phyloP scores from a whole-genome alignment of 2,888 invertebrate species.

The Gandaritis pyraliata region DNA sequence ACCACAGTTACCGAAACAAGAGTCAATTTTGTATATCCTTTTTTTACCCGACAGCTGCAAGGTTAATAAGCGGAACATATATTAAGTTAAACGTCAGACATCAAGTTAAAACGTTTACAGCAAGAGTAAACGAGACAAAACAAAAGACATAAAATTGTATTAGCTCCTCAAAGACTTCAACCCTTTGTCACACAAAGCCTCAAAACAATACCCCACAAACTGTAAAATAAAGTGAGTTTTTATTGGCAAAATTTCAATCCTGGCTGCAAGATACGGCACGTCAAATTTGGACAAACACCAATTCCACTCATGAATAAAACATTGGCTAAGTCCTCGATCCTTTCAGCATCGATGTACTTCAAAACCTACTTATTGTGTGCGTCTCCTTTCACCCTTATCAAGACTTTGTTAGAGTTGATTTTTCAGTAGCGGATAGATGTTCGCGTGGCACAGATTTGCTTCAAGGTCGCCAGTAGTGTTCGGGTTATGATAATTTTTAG shows the following conservation, averaged over 20 bases:
- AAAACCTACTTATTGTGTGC: conserved; percentile 38
- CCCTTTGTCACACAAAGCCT: conserved; percentile 23
- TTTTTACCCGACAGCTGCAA: no score
- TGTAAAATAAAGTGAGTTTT: conserved; percentile 50
- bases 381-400: conserved; percentile 32
- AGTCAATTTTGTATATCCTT: no score
- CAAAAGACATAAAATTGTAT: conserved; percentile 12
- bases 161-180: conserved; percentile 7
- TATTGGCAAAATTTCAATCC: conserved; percentile 62
- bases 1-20: no score
- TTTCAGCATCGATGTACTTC: conserved; percentile 56
- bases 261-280: conserved; percentile 62
- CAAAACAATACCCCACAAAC: conserved; percentile 43
- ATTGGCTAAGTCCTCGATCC: conserved; percentile 57
- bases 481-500: conserved; percentile 66
- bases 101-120: not conserved
- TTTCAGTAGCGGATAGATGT: not conserved
- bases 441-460: conserved; percentile 44
- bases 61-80: no score
- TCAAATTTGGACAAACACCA: conserved; percentile 78
- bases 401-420: conserved; percentile 31
- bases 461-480: conserved; percentile 58
- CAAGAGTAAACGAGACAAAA: not conserved
- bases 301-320: conserved; percentile 72
- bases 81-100: not conserved